These are phyloP conservation scores for Caenorhabditis briggsae DNA, from an alignment of 1,140 invertebrate genomes.

Conservation along the genomic window DNA sequence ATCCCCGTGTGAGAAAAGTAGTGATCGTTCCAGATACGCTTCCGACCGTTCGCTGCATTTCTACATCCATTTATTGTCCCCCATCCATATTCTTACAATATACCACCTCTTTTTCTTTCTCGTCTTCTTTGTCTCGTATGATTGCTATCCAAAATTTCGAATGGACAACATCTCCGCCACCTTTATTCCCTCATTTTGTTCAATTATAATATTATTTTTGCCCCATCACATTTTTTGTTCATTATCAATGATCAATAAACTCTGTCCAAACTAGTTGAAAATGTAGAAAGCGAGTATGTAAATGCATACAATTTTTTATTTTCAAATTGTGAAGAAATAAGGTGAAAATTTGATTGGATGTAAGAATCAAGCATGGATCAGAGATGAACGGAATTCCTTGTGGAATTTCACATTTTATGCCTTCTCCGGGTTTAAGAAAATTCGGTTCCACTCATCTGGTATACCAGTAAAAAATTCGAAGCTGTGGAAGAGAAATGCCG, in stretches of 20 bases:
- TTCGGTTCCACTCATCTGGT: too few relatives aligned
- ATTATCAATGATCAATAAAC: constrained; percentile 51
- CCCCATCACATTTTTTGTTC: constrained; percentile 50
- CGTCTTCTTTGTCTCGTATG: constrained; percentile 42
- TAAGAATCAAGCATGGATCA: too few relatives aligned
- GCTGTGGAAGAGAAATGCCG: too few relatives aligned
- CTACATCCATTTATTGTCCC: constrained; percentile 5
- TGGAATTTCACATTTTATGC: too few relatives aligned
- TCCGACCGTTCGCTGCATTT: constrained; percentile 1
- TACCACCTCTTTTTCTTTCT: neutral
- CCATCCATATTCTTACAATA: constrained; percentile 21
- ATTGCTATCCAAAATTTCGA: constrained; percentile 28
- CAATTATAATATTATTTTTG: constrained; percentile 55
- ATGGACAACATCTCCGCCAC: constrained; percentile 30
- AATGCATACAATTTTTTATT: neutral
- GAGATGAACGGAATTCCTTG: too few relatives aligned
- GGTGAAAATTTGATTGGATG: too few relatives aligned
- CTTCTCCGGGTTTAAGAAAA: too few relatives aligned
- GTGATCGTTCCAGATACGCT: neutral
- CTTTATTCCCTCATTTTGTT: constrained; percentile 26
- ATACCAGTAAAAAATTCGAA: too few relatives aligned
- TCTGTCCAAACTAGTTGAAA: neutral
- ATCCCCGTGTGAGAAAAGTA: constrained; percentile 44
- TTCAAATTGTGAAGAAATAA: too few relatives aligned
- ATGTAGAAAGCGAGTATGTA: neutral